Evolutionary conservation across 2,888 invertebrate genomes (phyloP), one percentile per base, ranked within the genome.

Genomic region (Agrypnus murinus): DNA sequence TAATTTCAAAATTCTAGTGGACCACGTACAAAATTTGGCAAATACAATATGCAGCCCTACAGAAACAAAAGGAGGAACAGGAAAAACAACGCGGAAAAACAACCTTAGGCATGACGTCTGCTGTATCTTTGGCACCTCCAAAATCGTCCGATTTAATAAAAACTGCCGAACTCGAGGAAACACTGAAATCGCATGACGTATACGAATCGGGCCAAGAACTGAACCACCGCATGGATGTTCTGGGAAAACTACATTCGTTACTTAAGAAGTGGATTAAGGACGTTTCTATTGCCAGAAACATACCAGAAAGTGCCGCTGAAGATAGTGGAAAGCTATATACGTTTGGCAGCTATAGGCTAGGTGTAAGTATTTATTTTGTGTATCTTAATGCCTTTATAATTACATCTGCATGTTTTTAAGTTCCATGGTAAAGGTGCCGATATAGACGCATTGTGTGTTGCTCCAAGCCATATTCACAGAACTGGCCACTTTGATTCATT

Each of bases 401-500:
- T 65, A 36, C 57, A 78, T 31, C 8, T n/a, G 7, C 1, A 17
- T 38, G 7, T 53, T 38, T 12, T 81, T 5, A n/a, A 90, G 90
- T 90, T 99, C 6, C 98, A 98, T 84, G 97, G 97, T 80, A 93
- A 95, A 86, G 99, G 99, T 34, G 99, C 99, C 73, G 99, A 99
- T 89, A 99, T 99, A 80, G 99, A 99, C 88, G 98, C 99, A 0
- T 86, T 99, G 25, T 98, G 98, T 87, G 98, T 99, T 17, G 98
- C 96, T 25, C 99, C 99, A 9, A 89, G 98, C 43, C 99, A 99
- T 86, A 95, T 99, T 74, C 94, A 95, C 81, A 89, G 99, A 63
- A 86, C 89, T 0, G 99, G 99, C 86, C 99, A 99, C 86, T 99
- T 99, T 86, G 87, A 91, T n/a, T 92, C 96, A 0, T 99, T 99